These are phyloP conservation scores for Acipenser oxyrinchus DNA, from an alignment of 2,797 vertebrate genomes.

Conservation along the genomic window DNA sequence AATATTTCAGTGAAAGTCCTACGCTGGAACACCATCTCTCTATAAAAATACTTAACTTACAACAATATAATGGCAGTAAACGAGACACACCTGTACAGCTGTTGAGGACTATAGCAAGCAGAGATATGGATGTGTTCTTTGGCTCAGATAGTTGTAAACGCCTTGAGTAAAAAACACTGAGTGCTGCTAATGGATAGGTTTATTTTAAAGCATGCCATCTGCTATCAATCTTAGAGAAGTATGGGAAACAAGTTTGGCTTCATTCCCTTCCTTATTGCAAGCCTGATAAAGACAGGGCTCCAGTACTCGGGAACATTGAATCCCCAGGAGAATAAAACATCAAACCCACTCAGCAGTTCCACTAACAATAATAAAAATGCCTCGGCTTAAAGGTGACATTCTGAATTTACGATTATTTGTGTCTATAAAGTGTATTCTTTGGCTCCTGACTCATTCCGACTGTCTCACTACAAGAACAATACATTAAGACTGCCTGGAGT, in stretches of 20 bases:
- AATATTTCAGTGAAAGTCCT: conserved; percentile 46
- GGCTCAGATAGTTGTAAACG: conserved; percentile 77
- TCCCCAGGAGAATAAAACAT: conserved; percentile 91
- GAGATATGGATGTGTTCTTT: conserved; percentile 52
- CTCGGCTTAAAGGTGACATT: conserved; percentile 98
- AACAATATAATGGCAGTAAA: conserved; percentile 69
- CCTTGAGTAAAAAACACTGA: conserved; percentile 72
- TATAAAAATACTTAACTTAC: conserved; percentile 50
- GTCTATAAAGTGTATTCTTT: conserved; percentile 98
- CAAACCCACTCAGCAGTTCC: conserved; percentile 91
- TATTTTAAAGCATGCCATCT: conserved; percentile 90
- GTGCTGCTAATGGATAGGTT: conserved; percentile 90
- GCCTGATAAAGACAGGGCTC: conserved; percentile 65
- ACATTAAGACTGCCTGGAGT: conserved; percentile 81
- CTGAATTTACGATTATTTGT: conserved; percentile 99
- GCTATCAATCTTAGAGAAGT: conserved; percentile 89
- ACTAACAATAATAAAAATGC: conserved; percentile 99
- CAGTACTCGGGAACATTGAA: conserved; percentile 63
- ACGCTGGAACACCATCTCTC: conserved; percentile 49
- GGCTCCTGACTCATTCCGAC: conserved; percentile 83
- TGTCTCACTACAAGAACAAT: conserved; percentile 81
- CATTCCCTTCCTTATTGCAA: conserved; percentile 60
- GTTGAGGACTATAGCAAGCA: conserved; percentile 50
- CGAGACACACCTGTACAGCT: conserved; percentile 82
- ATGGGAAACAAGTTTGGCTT: conserved; percentile 76